Evolutionary conservation across 2,888 invertebrate genomes (phyloP).

Genomic region (Mesorhabditis spiculigera): DNA sequence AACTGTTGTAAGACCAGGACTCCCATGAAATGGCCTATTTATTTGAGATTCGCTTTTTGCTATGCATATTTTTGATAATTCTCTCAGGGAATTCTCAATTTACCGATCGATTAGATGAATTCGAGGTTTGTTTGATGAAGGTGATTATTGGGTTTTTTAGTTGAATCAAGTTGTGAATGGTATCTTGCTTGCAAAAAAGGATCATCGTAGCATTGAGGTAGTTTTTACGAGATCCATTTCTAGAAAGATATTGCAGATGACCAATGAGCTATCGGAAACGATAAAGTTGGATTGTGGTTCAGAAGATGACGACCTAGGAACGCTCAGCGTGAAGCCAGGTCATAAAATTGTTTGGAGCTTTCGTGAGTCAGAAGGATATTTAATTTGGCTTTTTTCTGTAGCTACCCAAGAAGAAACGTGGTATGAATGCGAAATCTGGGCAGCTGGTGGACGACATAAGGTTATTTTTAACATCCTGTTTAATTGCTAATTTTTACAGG

Average conservation of each 20-base stretch:
- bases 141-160: too few relatives aligned
- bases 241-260: neutral
- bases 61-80: too few relatives aligned
- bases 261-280: neutral
- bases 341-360: conserved; percentile 1
- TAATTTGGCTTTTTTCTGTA: neutral
- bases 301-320: neutral
- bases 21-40: too few relatives aligned
- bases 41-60: too few relatives aligned
- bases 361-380: neutral
- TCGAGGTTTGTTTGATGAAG: too few relatives aligned
- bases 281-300: neutral
- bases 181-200: too few relatives aligned
- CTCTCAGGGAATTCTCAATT: too few relatives aligned
- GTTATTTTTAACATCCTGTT: neutral
- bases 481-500: neutral
- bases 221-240: too few relatives aligned
- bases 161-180: too few relatives aligned
- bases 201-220: too few relatives aligned
- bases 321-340: neutral
- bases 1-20: too few relatives aligned
- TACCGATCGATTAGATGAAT: too few relatives aligned
- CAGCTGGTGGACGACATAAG: neutral
- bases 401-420: neutral
- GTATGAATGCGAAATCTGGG: neutral